Conservation (phyloP, 1,140 invertebrate species). For the Lutraria rhynchaena region DNA sequence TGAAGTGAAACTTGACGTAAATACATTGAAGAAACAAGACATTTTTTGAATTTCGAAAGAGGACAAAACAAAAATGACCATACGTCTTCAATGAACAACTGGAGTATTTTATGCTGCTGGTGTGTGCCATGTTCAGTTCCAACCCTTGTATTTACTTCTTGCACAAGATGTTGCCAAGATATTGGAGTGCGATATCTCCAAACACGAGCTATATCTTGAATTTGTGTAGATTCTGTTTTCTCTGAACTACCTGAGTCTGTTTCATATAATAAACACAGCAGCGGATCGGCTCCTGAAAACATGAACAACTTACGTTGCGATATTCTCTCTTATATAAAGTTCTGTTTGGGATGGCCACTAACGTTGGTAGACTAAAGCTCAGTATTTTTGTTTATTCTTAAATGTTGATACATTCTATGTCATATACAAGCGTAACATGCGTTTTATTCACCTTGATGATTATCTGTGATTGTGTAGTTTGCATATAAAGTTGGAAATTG, state of each 20-base stretch:
- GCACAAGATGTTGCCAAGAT: constrained; percentile 55
- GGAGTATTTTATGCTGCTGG: not conserved
- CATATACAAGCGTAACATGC: too few relatives aligned
- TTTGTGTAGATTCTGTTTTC: not conserved
- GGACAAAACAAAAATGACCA: not conserved
- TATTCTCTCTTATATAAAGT: too few relatives aligned
- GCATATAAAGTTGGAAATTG: not conserved
- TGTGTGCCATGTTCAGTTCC: not conserved
- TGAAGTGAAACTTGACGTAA: not conserved
- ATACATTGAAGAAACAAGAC: not conserved
- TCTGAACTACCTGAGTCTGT: constrained; percentile 44
- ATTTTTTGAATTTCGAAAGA: not conserved
- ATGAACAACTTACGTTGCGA: too few relatives aligned
- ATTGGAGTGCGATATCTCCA: constrained; percentile 60
- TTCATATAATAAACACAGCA: constrained; percentile 66
- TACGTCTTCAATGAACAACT: constrained; percentile 9
- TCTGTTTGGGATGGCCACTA: too few relatives aligned
- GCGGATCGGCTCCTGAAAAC: constrained; percentile 48
- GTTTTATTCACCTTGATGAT: too few relatives aligned
- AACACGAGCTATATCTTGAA: constrained; percentile 53
- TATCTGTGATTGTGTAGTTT: too few relatives aligned
- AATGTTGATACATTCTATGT: too few relatives aligned
- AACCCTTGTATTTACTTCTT: constrained; percentile 34
- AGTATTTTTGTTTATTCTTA: too few relatives aligned
- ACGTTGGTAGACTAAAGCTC: too few relatives aligned